phyloP scores from a whole-genome alignment of 2,113 vertebrate genomes.

The Bubalus kerabau region DNA sequence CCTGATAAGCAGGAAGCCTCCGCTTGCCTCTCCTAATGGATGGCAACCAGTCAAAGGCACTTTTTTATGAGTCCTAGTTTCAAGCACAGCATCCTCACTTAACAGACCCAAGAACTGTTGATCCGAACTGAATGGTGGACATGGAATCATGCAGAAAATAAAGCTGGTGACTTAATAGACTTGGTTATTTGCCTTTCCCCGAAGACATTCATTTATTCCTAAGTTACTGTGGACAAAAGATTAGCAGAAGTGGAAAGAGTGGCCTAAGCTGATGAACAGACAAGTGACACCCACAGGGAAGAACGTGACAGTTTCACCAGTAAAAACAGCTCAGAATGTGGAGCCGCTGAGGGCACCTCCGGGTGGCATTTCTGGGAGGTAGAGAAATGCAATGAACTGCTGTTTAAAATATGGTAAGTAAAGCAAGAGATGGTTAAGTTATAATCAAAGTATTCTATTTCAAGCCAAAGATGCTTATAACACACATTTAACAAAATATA shows the following conservation, averaged over 20 bases:
- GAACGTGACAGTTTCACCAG: background rate
- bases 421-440: background rate
- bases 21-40: background rate
- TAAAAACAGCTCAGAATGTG: background rate
- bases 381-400: background rate
- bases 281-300: background rate
- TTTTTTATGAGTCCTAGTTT: background rate
- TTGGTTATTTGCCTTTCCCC: conserved; percentile 54
- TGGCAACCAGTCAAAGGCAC: background rate
- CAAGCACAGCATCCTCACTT: background rate
- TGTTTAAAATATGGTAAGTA: background rate
- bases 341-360: background rate
- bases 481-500: conserved; percentile 12
- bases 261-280: background rate
- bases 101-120: background rate
- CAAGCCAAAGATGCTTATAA: background rate
- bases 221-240: conserved; percentile 55
- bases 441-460: background rate
- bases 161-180: conserved; percentile 44
- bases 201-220: conserved; percentile 37
- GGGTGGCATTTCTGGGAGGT: background rate
- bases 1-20: background rate
- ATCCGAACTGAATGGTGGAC: conserved; percentile 1
- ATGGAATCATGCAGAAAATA: conserved; percentile 1
- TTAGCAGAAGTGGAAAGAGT: background rate